phyloP scores from a whole-genome alignment of 2,797 vertebrate genomes.

The Amblyraja radiata region DNA sequence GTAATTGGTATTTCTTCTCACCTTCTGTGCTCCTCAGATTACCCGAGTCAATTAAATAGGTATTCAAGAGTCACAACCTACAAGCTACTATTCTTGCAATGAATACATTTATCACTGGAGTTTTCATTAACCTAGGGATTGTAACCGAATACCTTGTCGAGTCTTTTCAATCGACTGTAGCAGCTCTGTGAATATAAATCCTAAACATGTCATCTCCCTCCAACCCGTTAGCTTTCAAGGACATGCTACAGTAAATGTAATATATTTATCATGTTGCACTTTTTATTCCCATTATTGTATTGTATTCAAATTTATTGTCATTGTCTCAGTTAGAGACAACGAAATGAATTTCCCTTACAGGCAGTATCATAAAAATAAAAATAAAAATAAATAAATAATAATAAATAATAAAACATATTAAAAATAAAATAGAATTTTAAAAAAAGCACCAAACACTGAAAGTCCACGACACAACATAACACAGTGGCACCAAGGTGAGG shows the following conservation, averaged over 20 bases:
- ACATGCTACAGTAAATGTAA: neutral
- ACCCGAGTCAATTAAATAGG: neutral
- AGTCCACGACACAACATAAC: too few species aligned
- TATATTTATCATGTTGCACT: neutral
- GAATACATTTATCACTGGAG: neutral
- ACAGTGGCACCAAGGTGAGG: too few species aligned
- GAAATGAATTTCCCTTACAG: too few species aligned
- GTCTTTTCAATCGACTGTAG: neutral
- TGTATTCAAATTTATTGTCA: too few species aligned
- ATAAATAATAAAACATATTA: too few species aligned
- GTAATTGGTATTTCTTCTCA: neutral
- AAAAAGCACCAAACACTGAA: too few species aligned
- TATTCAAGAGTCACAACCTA: neutral
- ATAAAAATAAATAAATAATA: too few species aligned
- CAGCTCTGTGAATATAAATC: neutral
- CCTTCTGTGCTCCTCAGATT: neutral
- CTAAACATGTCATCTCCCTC: neutral
- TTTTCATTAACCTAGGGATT: neutral
- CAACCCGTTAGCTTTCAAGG: neutral
- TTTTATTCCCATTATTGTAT: neutral
- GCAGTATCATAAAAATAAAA: too few species aligned
- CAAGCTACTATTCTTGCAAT: neutral
- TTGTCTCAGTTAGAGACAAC: too few species aligned
- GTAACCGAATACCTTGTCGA: neutral
- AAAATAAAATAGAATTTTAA: too few species aligned